A percentile compares a stretch with the other conserved stretches of the same genome.
Evolutionary conservation across 1,140 invertebrate species (phyloP).

Genomic region (Pantala flavescens): DNA sequence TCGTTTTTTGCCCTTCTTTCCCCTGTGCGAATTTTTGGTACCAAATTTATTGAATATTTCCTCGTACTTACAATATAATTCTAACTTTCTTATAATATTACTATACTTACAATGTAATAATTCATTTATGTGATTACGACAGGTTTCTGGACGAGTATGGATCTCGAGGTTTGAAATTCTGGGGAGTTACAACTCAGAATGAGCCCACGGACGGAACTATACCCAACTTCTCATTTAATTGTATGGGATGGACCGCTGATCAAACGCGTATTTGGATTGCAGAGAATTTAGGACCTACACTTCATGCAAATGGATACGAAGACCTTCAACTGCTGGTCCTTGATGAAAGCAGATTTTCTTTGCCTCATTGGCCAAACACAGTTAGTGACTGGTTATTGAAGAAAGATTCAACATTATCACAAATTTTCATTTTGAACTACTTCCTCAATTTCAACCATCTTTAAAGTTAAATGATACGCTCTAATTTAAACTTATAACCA

Average conservation of each 20-base stretch:
- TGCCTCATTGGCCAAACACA: slow-evolving; percentile 45
- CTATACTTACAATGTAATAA: too few species aligned
- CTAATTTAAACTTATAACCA: too few species aligned
- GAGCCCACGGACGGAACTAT: slow-evolving; percentile 36
- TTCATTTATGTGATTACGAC: background rate
- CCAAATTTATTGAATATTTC: too few species aligned
- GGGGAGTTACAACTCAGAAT: slow-evolving; percentile 49
- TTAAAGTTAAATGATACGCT: too few species aligned
- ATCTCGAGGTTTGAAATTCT: slow-evolving; percentile 41
- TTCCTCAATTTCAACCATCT: too few species aligned
- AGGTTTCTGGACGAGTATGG: slow-evolving; percentile 52
- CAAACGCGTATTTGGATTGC: slow-evolving; percentile 50
- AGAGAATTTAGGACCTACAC: slow-evolving; percentile 54
- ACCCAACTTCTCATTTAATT: slow-evolving; percentile 49
- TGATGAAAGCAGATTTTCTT: slow-evolving; percentile 57
- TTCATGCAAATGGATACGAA: slow-evolving; percentile 45
- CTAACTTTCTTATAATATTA: too few species aligned
- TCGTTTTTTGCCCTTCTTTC: too few species aligned
- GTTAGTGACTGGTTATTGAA: background rate
- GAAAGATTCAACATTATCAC: background rate
- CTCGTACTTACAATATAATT: too few species aligned
- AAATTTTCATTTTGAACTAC: background rate
- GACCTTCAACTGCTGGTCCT: slow-evolving; percentile 51
- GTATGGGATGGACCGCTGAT: slow-evolving; percentile 61
- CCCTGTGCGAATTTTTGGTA: too few species aligned